Base-by-base conservation (phyloP, 2,797 vertebrate genomes). In the Alfaro cultratus region DNA sequence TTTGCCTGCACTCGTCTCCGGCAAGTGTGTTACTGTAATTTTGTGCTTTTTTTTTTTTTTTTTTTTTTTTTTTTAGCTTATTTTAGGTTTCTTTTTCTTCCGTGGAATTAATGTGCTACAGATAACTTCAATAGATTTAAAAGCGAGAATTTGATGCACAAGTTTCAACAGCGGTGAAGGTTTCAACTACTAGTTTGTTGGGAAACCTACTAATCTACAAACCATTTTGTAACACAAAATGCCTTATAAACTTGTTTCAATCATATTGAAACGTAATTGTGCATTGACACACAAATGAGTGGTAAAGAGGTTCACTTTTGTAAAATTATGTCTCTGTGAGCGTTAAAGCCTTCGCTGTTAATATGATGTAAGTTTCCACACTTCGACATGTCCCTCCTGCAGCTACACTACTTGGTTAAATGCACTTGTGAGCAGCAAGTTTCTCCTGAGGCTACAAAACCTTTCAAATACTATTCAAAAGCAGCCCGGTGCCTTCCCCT, bases 381-480 rank as follows among this genome's bases (percentile, higher is more conserved):
- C 81, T 74, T 83, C 67, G 11, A 87, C 87, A 89, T 47, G 72
- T 87, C 83, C 80, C 88, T 91, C 89, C 87, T 90, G 88, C 87
- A 88, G 87, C 89, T 87, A 85, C 11, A 78, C 77, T 80, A 77
- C 88, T 90, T 75, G 76, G 85, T 90, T 82, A 89, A 92, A 92
- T 90, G 88, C 90, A 87, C 85, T 85, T 41, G 3, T 75, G 80
- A 83, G 81, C 86, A 73, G 80, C 6, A 0, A 10, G 88, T 80
- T 83, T 82, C 92, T 94, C 91, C 85, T 18, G 86, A 89, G 93
- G 89, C 88, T 77, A 31, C 49, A 53, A 80, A 84, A 81, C 86
- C 86, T 88, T 85, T 92, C 89, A 92, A 93, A 93, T 89, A 77
- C 34, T 51, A 68, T 62, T 89, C 84, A 90, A 87, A 90, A 89